Conservation (phyloP, 64 coral and sea anemone genomes). For the Orbicella faveolata region DNA sequence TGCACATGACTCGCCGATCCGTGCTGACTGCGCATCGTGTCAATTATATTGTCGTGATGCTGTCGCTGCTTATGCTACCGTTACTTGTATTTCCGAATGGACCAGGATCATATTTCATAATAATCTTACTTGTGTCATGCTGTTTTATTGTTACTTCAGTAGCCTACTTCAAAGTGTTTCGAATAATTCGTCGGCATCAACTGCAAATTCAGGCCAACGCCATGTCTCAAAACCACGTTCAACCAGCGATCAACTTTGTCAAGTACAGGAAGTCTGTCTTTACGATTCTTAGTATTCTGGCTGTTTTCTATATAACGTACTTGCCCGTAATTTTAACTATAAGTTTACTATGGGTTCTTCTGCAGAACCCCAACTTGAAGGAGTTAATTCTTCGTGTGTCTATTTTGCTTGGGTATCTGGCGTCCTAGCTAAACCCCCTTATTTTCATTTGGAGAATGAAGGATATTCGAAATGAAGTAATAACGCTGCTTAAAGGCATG, state of each 20-base stretch:
- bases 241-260: background rate
- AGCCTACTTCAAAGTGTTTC: background rate
- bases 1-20: background rate
- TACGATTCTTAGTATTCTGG: background rate
- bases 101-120: no score
- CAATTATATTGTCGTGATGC: background rate
- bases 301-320: no score
- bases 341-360: no score
- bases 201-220: slow-evolving; percentile 11
- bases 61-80: background rate
- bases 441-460: slow-evolving; percentile 24
- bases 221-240: background rate
- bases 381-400: background rate
- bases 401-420: background rate
- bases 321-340: no score
- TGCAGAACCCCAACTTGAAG: no score
- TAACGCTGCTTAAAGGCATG: background rate
- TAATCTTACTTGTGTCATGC: no score
- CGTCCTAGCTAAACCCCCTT: background rate
- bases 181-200: slow-evolving; percentile 22
- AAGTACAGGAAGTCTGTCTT: background rate
- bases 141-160: no score
- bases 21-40: background rate
- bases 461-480: background rate
- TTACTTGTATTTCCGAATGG: background rate